Evolutionary conservation across 1,140 invertebrate genomes (phyloP).

Genomic region (Sipha flava): DNA sequence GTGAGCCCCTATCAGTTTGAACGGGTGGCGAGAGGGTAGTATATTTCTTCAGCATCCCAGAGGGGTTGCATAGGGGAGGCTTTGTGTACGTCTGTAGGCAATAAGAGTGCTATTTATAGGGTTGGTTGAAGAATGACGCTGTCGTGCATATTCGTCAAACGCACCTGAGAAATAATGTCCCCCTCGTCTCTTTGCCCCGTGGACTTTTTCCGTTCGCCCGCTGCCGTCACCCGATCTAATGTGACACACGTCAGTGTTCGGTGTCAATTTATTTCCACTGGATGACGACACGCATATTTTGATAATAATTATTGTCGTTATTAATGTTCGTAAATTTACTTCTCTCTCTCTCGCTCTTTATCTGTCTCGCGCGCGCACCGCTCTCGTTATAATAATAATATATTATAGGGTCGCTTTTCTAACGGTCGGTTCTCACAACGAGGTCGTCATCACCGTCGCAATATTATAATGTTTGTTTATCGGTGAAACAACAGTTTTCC

Average conservation of each 20-base stretch:
- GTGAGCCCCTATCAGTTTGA: no score
- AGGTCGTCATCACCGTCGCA: no score
- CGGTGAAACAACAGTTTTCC: neutral
- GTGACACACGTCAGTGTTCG: slow-evolving; percentile 27
- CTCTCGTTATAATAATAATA: neutral
- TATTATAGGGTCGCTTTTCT: neutral
- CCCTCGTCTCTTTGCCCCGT: neutral
- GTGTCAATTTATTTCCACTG: slow-evolving; percentile 28
- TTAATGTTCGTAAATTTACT: slow-evolving; percentile 30
- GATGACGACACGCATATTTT: slow-evolving; percentile 32
- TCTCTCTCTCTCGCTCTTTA: neutral
- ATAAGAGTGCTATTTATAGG: slow-evolving; percentile 24
- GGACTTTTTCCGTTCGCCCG: neutral
- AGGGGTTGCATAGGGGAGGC: neutral
- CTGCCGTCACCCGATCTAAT: neutral
- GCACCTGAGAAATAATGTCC: slow-evolving; percentile 27
- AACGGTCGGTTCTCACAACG: slow-evolving; percentile 24
- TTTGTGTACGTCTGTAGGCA: neutral
- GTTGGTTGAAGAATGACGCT: slow-evolving; percentile 30
- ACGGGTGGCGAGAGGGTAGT: neutral
- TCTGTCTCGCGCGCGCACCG: neutral
- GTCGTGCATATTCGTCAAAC: slow-evolving; percentile 31
- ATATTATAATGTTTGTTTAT: no score
- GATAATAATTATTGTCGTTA: slow-evolving; percentile 28
- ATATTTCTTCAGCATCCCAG: neutral